Conservation (phyloP, 2,888 invertebrate species). For the Tricholauxania praeusta region DNA sequence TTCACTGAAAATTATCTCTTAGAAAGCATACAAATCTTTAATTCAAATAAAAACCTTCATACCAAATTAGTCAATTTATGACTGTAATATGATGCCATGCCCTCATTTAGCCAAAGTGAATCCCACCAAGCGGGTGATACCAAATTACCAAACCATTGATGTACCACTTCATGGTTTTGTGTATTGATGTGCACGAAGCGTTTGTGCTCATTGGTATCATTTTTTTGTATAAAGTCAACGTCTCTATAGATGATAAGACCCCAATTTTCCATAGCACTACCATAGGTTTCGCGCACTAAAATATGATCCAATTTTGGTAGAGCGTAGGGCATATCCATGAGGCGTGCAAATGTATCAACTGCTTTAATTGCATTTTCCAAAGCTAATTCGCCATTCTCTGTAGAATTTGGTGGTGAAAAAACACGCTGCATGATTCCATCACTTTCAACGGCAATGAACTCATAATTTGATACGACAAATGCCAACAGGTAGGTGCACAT, state of each 20-base stretch:
- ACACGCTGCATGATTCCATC: slow-evolving; percentile 54
- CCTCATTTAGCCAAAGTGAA: slow-evolving; percentile 78
- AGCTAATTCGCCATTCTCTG: slow-evolving; percentile 26
- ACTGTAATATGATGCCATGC: slow-evolving; percentile 70
- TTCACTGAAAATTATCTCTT: no score
- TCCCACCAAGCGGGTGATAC: slow-evolving; percentile 77
- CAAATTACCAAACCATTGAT: slow-evolving; percentile 83
- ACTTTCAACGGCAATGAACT: slow-evolving; percentile 51
- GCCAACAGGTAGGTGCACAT: slow-evolving; percentile 86
- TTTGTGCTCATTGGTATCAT: slow-evolving; percentile 55
- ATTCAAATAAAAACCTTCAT: neutral
- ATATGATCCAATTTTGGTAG: slow-evolving; percentile 86
- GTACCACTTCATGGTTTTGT: slow-evolving; percentile 72
- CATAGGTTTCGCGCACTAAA: slow-evolving; percentile 82
- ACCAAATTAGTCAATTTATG: slow-evolving; percentile 46
- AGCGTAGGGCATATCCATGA: slow-evolving; percentile 79
- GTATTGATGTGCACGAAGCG: slow-evolving; percentile 66
- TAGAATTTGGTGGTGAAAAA: slow-evolving; percentile 43
- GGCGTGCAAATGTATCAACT: slow-evolving; percentile 68
- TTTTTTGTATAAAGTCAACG: slow-evolving; percentile 61
- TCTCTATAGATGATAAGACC: slow-evolving; percentile 80
- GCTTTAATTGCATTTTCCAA: slow-evolving; percentile 42
- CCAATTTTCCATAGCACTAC: slow-evolving; percentile 93
- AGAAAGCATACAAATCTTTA: neutral
- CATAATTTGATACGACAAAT: slow-evolving; percentile 76